Conservation (phyloP, 2,797 vertebrate species). For the Siniperca obscura region DNA sequence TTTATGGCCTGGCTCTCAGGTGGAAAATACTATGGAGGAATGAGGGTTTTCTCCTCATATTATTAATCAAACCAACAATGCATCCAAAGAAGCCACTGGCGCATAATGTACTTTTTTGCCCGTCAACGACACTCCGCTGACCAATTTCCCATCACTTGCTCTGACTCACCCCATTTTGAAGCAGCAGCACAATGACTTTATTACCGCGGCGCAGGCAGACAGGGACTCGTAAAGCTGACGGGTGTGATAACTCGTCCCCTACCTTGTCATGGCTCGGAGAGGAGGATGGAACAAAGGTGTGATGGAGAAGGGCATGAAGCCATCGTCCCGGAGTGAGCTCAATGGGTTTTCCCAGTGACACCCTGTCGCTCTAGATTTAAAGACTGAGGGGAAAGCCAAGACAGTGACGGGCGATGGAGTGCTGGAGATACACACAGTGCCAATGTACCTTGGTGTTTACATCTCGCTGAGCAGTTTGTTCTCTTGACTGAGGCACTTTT, state of each 20-base stretch:
- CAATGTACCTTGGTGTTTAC: constrained; percentile 55
- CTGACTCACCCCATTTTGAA: constrained; percentile 76
- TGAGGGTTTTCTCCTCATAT: constrained; percentile 49
- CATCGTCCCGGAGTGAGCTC: constrained; percentile 68
- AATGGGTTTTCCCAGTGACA: constrained; percentile 72
- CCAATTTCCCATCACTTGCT: constrained; percentile 79
- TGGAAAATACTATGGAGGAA: constrained; percentile 66
- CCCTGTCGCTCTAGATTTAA: constrained; percentile 75
- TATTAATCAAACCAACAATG: constrained; percentile 79
- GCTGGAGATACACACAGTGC: constrained; percentile 40
- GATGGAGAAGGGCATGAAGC: constrained; percentile 78
- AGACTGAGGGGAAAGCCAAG: constrained; percentile 53
- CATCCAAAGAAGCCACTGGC: constrained; percentile 52
- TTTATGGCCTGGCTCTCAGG: constrained; percentile 57
- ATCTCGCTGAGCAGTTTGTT: constrained; percentile 47
- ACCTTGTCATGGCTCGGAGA: constrained; percentile 74
- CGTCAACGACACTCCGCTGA: constrained; percentile 73
- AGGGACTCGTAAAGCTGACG: constrained; percentile 83
- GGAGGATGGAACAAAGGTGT: constrained; percentile 79
- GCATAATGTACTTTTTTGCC: constrained; percentile 53
- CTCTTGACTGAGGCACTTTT: constrained; percentile 50
- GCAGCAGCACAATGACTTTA: constrained; percentile 76
- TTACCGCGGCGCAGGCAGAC: constrained; percentile 75
- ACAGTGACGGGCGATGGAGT: constrained; percentile 70
- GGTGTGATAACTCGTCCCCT: constrained; percentile 79